phyloP scores from a whole-genome alignment of 1,140 invertebrate species.

The Lepidurus arcticus region DNA sequence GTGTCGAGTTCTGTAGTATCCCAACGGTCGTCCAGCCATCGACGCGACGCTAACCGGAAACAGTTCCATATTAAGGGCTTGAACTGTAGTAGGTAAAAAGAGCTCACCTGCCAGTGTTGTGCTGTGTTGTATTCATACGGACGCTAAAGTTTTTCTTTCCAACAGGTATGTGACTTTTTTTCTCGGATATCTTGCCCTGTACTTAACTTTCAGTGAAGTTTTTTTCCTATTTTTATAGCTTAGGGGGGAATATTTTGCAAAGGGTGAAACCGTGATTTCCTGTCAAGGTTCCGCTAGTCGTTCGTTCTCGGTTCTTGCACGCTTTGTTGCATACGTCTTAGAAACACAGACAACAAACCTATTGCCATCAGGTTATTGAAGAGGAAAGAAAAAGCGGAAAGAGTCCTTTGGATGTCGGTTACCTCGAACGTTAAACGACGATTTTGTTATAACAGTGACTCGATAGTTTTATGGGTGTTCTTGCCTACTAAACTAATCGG shows the following conservation, averaged over 20 bases:
- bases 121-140: background rate
- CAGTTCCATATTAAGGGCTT: background rate
- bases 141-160: background rate
- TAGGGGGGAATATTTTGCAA: background rate
- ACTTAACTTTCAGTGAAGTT: too few relatives aligned
- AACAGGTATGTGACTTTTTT: background rate
- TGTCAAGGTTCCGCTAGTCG: conserved; percentile 11
- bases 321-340: background rate
- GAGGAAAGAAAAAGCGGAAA: too few relatives aligned
- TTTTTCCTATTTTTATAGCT: background rate
- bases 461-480: too few relatives aligned
- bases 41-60: conserved; percentile 5
- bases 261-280: background rate
- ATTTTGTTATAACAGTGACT: too few relatives aligned
- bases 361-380: too few relatives aligned
- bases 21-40: conserved; percentile 20
- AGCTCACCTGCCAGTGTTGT: background rate
- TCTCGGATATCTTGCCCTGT: background rate
- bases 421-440: too few relatives aligned
- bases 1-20: background rate
- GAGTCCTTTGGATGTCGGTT: too few relatives aligned
- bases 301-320: background rate
- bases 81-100: background rate
- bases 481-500: too few relatives aligned
- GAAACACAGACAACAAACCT: background rate